Conservation (phyloP, 2,888 invertebrate genomes). For the Parelbella ahira region DNA sequence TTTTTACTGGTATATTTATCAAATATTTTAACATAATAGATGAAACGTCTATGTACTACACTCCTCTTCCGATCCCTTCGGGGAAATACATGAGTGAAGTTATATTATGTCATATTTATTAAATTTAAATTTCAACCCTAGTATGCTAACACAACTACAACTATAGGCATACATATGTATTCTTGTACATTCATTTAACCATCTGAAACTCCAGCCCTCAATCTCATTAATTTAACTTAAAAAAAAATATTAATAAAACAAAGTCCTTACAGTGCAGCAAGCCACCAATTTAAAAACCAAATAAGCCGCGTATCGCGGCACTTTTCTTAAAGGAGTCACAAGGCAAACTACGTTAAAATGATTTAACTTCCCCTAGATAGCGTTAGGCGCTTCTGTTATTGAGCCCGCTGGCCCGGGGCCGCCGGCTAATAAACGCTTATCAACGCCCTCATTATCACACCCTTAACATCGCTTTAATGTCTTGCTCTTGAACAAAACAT, state of each 20-base stretch:
- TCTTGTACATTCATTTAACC: too few species aligned
- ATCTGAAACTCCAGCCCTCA: neutral
- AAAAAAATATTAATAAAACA: slow-evolving; percentile 19
- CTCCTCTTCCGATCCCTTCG: too few species aligned
- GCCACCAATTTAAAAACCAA: slow-evolving; percentile 57
- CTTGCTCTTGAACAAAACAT: slow-evolving; percentile 81
- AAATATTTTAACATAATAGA: too few species aligned
- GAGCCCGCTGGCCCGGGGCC: slow-evolving; percentile 58
- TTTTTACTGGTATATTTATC: too few species aligned
- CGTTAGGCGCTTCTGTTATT: slow-evolving; percentile 61
- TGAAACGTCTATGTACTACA: too few species aligned
- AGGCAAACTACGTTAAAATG: slow-evolving; percentile 76
- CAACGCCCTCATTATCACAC: slow-evolving; percentile 81
- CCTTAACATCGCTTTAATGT: slow-evolving; percentile 81
- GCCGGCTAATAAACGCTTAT: slow-evolving; percentile 80
- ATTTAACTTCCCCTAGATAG: slow-evolving; percentile 77
- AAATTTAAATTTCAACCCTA: too few species aligned
- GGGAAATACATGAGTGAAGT: too few species aligned
- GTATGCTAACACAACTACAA: too few species aligned
- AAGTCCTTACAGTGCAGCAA: slow-evolving; percentile 41
- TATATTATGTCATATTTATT: too few species aligned
- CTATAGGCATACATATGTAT: too few species aligned
- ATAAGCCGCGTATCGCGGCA: slow-evolving; percentile 56
- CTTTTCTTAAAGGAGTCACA: slow-evolving; percentile 64
- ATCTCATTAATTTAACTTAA: slow-evolving; percentile 2